Conservation (phyloP, 2,113 vertebrate genomes). For the Argyrosomus japonicus region DNA sequence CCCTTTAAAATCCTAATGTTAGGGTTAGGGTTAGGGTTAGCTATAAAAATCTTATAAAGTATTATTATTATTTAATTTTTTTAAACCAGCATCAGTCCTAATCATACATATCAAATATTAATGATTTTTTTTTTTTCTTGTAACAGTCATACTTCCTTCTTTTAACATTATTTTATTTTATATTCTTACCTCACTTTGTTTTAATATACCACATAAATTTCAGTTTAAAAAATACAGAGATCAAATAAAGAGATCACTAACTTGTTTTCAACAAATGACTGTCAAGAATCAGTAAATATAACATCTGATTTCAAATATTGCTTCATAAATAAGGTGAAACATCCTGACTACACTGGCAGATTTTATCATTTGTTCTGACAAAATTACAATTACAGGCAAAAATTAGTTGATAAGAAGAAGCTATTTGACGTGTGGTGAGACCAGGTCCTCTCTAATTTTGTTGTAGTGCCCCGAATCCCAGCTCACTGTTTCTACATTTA, state of each 20-base stretch:
- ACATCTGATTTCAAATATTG: background rate
- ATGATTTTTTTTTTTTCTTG: no score
- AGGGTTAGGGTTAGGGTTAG: no score
- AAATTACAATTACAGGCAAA: background rate
- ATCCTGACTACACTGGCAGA: background rate
- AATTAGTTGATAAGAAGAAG: background rate
- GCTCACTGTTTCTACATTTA: slow-evolving; percentile 18
- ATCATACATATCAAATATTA: background rate
- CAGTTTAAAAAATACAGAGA: background rate
- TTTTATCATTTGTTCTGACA: background rate
- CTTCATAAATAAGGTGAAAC: background rate
- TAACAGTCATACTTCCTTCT: background rate
- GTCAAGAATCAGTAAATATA: background rate
- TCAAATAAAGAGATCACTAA: no score
- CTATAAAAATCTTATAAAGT: no score
- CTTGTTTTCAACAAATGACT: no score
- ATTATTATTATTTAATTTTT: no score
- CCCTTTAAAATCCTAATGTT: no score
- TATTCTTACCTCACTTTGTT: background rate
- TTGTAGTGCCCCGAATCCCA: background rate
- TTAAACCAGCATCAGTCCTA: background rate
- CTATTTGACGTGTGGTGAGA: background rate
- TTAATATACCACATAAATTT: background rate
- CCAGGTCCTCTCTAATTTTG: background rate
- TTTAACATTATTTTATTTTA: background rate